Conservation (phyloP, 2,888 invertebrate species). For the Synanthedon formicaeformis region DNA sequence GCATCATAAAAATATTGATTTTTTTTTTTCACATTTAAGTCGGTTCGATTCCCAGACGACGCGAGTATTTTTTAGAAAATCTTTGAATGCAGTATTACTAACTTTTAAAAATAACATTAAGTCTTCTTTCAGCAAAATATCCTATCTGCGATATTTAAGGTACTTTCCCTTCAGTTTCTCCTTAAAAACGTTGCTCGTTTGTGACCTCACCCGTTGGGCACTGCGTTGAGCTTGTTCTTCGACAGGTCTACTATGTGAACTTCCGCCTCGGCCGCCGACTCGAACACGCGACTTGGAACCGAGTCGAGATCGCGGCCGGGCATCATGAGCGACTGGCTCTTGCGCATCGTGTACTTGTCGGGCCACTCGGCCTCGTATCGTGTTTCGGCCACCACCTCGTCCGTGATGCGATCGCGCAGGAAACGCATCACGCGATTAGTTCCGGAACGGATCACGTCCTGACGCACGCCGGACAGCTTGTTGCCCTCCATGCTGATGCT, state of each 20-base stretch:
- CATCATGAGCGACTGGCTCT: conserved; percentile 69
- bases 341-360: conserved; percentile 68
- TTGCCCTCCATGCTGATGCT: conserved; percentile 89
- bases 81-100: no score
- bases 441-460: conserved; percentile 88
- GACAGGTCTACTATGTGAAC: conserved; percentile 84
- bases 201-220: conserved; percentile 75
- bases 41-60: no score
- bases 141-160: no score
- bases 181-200: neutral
- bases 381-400: conserved; percentile 48
- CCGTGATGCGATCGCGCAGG: conserved; percentile 73
- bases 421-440: conserved; percentile 84
- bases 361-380: conserved; percentile 55
- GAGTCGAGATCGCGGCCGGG: conserved; percentile 72
- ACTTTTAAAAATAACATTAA: no score
- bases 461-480: conserved; percentile 82
- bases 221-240: conserved; percentile 77
- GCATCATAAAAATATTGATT: no score
- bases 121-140: no score
- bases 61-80: no score
- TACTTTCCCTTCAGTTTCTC: no score
- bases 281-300: conserved; percentile 80
- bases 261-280: conserved; percentile 76
- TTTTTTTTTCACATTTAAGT: no score